A percentile compares a stretch with the other conserved stretches of the same genome.
Conservation (phyloP, 2,888 invertebrate genomes). For the Hipparchia sbordonii region DNA sequence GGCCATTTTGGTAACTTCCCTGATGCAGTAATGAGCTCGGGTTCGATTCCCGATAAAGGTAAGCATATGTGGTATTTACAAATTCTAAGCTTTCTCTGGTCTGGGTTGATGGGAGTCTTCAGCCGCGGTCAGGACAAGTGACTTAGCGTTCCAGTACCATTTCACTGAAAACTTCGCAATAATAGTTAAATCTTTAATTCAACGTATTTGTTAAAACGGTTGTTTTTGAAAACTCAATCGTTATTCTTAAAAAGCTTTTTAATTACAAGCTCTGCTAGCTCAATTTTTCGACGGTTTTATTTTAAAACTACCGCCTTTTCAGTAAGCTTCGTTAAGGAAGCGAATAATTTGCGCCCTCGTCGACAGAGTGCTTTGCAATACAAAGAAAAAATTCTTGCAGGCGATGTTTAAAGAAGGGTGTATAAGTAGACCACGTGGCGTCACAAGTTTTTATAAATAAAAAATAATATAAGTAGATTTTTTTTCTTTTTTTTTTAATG, state of each 20-base stretch:
- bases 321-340: no score
- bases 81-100: no score
- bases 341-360: neutral
- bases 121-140: no score
- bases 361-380: neutral
- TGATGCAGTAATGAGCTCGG: no score
- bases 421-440: neutral
- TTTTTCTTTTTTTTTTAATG: neutral
- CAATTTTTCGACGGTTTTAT: neutral
- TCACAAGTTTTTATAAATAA: neutral
- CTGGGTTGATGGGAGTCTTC: no score
- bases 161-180: no score
- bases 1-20: no score
- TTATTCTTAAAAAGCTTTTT: neutral
- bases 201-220: neutral
- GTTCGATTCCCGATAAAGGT: no score
- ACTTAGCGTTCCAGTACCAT: no score
- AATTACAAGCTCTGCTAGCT: slow-evolving; percentile 4
- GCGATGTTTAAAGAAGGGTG: neutral
- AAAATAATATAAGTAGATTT: neutral
- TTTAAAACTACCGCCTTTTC: slow-evolving; percentile 12
- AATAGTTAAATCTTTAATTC: neutral
- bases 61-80: no score
- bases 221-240: neutral
- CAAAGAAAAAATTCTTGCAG: neutral